Base-by-base conservation (phyloP, 2,888 invertebrate species). In the Drosophila quinaria region DNA sequence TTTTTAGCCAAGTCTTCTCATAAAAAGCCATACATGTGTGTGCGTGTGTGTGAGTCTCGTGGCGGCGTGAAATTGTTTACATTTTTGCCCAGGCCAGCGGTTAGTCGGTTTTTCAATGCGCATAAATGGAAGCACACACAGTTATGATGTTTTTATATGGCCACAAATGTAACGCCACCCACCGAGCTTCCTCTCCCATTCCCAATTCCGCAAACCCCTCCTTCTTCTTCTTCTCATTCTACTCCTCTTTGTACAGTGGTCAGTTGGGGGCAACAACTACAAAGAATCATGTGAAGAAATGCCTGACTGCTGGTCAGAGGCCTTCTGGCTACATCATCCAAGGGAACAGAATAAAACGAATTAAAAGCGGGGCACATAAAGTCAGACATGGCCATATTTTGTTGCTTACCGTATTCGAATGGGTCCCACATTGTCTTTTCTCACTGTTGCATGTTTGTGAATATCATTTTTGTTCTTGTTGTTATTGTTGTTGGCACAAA, bases 51-150 rank as follows among this genome's bases (percentile, higher is more conserved):
- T 39, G 19, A 47, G 59, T 69, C 51, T 68, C 67, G 58, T 58
- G 61, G 39, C 47, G 69, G 81, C 69, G 71, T 70, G 67, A 84
- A 89, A 88, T 75, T 90, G 89, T 88, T 88, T 80, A 88, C 89
- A 90, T 84, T 89, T 89, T 87, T 78, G 50, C 67, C 65, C 58
- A 63, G 61, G 65, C 52, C 70, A 59, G 68, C 52, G 62, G 39
- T 13, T 6, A 6, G 11, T 49, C 4, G 29, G 39, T 60, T 66
- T 77, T 77, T 68, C 80, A 85, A 77, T 87, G 86, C 71, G 65
- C 71, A 81, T 74, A 81, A 78, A 86, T 77, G 71, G 62, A 47
- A 65, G 56, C 47, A 56, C 58, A 58, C 60, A 71, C 61, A 69
- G 90, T 78, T 83, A 81, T 89, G 82, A 81, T 87, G 52, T 70